A percentile compares a stretch with the other conserved stretches of the same genome.
Conservation (phyloP, 2,113 vertebrate species). For the Cygnus buccinator region DNA sequence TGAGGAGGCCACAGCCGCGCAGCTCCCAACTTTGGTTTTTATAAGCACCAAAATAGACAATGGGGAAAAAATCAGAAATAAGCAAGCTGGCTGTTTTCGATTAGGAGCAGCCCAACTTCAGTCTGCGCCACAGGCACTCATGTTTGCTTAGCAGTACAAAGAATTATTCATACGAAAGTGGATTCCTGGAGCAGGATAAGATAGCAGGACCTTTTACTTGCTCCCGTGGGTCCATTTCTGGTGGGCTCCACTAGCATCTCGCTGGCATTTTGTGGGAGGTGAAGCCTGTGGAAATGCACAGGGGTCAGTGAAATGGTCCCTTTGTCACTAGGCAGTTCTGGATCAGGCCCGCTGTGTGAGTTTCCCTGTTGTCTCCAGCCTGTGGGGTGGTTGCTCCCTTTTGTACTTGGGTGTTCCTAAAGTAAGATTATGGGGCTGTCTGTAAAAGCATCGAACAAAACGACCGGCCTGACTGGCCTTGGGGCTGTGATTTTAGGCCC, state of each 20-base stretch:
- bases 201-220: not conserved
- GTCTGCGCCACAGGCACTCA: not conserved
- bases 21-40: not conserved
- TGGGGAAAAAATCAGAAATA: not conserved
- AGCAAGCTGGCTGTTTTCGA: constrained; percentile 16
- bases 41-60: constrained; percentile 19
- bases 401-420: not conserved
- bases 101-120: not conserved
- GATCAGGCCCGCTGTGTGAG: not conserved
- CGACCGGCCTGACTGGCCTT: not conserved
- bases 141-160: not conserved
- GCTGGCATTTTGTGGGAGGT: not conserved
- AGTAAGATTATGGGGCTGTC: not conserved
- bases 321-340: not conserved
- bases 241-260: not conserved
- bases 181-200: not conserved
- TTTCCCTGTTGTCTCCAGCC: not conserved
- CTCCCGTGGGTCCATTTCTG: not conserved
- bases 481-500: not conserved
- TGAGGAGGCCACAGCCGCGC: not conserved
- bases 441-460: not conserved
- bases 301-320: not conserved
- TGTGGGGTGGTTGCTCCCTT: not conserved
- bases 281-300: not conserved
- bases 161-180: not conserved